Evolutionary conservation across 2,113 vertebrate genomes (phyloP).

Genomic region (Isichthys henryi): DNA sequence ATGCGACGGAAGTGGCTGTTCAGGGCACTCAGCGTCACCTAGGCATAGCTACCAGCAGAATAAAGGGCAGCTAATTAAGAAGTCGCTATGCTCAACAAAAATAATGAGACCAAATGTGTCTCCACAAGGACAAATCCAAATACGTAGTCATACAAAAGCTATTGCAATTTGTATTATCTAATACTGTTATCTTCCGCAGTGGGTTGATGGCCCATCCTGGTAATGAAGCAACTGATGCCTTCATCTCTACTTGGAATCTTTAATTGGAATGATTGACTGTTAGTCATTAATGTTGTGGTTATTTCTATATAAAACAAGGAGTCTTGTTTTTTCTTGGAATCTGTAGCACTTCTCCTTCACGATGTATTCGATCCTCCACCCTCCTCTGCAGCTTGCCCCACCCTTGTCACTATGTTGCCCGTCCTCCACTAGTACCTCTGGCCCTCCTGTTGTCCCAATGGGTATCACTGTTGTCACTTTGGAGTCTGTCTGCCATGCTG

Average conservation of each 20-base stretch:
- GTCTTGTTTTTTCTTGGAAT: background rate
- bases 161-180: background rate
- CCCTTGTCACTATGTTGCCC: background rate
- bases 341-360: background rate
- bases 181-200: background rate
- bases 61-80: background rate
- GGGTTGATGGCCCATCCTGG: background rate
- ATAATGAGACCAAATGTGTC: background rate
- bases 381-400: background rate
- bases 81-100: background rate
- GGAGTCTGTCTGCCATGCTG: background rate
- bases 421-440: background rate
- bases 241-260: background rate
- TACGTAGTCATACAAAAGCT: background rate
- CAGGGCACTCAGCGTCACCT: background rate
- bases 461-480: background rate
- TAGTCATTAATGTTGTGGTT: background rate
- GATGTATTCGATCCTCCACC: background rate
- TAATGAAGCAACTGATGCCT: background rate
- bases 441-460: background rate
- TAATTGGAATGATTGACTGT: background rate
- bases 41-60: background rate
- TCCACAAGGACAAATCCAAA: background rate
- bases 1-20: background rate
- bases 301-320: background rate